These are phyloP conservation scores for Willowsia nigromaculata DNA, from an alignment of 2,888 invertebrate species.

Conservation along the genomic window DNA sequence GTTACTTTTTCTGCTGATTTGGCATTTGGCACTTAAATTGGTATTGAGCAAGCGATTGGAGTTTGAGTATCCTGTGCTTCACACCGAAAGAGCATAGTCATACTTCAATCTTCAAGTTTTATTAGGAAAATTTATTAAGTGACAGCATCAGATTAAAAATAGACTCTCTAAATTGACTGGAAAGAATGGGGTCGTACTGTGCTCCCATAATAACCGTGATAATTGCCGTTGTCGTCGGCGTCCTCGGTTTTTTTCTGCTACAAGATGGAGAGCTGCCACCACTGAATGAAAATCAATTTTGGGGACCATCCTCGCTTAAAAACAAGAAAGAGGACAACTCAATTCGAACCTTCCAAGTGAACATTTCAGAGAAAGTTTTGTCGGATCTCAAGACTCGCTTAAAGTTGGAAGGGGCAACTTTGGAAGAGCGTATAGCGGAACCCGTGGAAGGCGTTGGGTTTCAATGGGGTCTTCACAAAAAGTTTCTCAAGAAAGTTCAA, in stretches of 20 bases:
- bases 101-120: too few species aligned
- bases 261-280: slow-evolving; percentile 67
- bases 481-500: slow-evolving; percentile 85
- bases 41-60: background rate
- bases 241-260: slow-evolving; percentile 63
- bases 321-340: slow-evolving; percentile 82
- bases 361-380: slow-evolving; percentile 84
- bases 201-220: slow-evolving; percentile 1
- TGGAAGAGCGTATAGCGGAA: slow-evolving; percentile 79
- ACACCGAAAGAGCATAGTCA: too few species aligned
- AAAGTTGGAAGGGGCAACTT: slow-evolving; percentile 82
- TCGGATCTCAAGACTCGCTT: slow-evolving; percentile 83
- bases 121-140: too few species aligned
- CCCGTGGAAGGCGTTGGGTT: slow-evolving; percentile 84
- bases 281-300: slow-evolving; percentile 67
- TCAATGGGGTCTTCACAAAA: slow-evolving; percentile 90
- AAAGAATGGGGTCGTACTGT: slow-evolving; percentile 61
- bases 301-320: slow-evolving; percentile 69
- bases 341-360: slow-evolving; percentile 84
- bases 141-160: background rate
- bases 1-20: background rate
- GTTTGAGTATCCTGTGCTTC: background rate
- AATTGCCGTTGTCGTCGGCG: slow-evolving; percentile 18
- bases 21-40: background rate
- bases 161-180: background rate